A percentile compares a stretch with the other conserved stretches of the same genome.
Conservation (phyloP, 2,113 vertebrate species). For the Neodontobutis hainanensis region DNA sequence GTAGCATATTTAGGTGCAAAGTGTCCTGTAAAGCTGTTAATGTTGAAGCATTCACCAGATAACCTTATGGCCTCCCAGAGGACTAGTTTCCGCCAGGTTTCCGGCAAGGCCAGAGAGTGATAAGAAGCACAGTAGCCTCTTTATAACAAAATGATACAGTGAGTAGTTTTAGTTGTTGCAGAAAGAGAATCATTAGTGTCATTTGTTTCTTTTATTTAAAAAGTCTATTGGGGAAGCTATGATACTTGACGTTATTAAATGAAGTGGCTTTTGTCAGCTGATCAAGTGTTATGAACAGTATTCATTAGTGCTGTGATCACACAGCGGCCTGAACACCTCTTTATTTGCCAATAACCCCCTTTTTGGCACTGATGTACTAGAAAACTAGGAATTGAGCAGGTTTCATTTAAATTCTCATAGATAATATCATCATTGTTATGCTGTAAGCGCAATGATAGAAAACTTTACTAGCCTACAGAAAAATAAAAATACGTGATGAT, state of each 20-base stretch:
- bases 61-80: slow-evolving; percentile 60
- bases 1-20: neutral
- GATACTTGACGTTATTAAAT: slow-evolving; percentile 28
- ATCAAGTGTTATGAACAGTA: slow-evolving; percentile 61
- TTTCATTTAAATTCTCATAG: too few relatives aligned
- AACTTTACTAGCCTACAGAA: slow-evolving; percentile 24
- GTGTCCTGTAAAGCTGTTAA: slow-evolving; percentile 33
- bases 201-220: neutral
- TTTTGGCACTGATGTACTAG: slow-evolving; percentile 37
- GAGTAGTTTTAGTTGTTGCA: neutral
- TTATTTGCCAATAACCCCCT: slow-evolving; percentile 35
- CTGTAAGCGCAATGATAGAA: slow-evolving; percentile 58
- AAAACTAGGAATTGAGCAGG: slow-evolving; percentile 10
- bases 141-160: slow-evolving; percentile 8
- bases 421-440: too few relatives aligned
- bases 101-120: slow-evolving; percentile 9
- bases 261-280: slow-evolving; percentile 25
- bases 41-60: slow-evolving; percentile 67
- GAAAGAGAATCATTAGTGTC: neutral
- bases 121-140: neutral
- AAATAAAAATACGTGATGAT: slow-evolving; percentile 13
- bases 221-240: slow-evolving; percentile 9
- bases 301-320: slow-evolving; percentile 53
- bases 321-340: slow-evolving; percentile 28
- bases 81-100: slow-evolving; percentile 9